Evolutionary conservation across 2,888 invertebrate species (phyloP).

Genomic region (Ecliptopera silaceata): DNA sequence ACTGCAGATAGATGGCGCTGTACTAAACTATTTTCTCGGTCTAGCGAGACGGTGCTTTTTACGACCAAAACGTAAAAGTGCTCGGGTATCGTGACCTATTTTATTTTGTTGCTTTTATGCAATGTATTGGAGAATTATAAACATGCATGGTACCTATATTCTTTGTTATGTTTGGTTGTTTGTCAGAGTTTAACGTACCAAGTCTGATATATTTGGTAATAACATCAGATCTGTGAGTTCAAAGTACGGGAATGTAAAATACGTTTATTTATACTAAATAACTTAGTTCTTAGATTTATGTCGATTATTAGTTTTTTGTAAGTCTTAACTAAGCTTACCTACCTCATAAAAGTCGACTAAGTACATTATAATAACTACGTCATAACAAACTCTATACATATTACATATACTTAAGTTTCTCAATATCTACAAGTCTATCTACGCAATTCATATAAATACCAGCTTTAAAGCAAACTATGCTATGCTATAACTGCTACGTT

Average conservation of each 20-base stretch:
- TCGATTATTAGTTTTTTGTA: too few relatives aligned
- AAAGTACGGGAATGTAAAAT: not conserved
- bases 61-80: slow-evolving; percentile 58
- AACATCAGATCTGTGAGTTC: not conserved
- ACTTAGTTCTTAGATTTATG: too few relatives aligned
- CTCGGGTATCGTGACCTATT: slow-evolving; percentile 55
- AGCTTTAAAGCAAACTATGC: too few relatives aligned
- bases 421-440: too few relatives aligned
- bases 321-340: too few relatives aligned
- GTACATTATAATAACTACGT: too few relatives aligned
- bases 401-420: too few relatives aligned
- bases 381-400: too few relatives aligned
- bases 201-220: slow-evolving; percentile 23
- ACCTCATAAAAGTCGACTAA: too few relatives aligned
- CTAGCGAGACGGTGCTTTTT: slow-evolving; percentile 47
- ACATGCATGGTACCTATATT: slow-evolving; percentile 14
- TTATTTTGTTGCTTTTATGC: slow-evolving; percentile 45
- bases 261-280: not conserved
- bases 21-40: slow-evolving; percentile 53
- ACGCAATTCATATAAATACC: too few relatives aligned
- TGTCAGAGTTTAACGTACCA: slow-evolving; percentile 28
- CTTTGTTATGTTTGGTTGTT: slow-evolving; percentile 19
- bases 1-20: slow-evolving; percentile 71
- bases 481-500: too few relatives aligned
- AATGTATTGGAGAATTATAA: slow-evolving; percentile 28